phyloP scores from a whole-genome alignment of 2,113 vertebrate genomes.

The Lipophrys pholis region DNA sequence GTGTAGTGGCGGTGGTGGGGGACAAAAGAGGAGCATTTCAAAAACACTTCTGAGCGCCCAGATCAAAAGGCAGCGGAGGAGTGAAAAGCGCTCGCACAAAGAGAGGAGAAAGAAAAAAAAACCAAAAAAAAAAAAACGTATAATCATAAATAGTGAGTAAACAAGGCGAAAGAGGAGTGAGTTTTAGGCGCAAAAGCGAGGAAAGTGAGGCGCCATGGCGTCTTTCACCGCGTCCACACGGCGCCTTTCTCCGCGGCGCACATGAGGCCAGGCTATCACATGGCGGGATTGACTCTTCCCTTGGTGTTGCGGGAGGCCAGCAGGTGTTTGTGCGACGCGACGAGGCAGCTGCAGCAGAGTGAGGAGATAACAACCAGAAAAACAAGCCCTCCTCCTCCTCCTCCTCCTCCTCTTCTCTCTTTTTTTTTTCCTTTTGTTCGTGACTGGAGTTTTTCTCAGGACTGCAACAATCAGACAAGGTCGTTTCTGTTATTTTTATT shows the following conservation, averaged over 20 bases:
- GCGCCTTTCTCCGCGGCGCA: conserved; percentile 33
- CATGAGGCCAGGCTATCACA: conserved; percentile 45
- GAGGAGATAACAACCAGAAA: conserved; percentile 76
- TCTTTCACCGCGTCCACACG: conserved; percentile 60
- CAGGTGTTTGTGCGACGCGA: conserved; percentile 71
- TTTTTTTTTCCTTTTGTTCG: conserved; percentile 27
- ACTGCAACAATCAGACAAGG: conserved; percentile 12
- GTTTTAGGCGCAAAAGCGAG: conserved; percentile 28
- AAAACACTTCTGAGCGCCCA: conserved; percentile 73
- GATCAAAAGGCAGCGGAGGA: conserved; percentile 71
- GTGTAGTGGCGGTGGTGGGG: conserved; percentile 16
- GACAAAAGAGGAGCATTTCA: conserved; percentile 74
- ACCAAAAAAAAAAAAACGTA: conserved; percentile 7
- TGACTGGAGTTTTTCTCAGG: conserved; percentile 33
- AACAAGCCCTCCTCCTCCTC: conserved; percentile 65
- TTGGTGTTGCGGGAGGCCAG: conserved; percentile 60
- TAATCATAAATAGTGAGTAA: conserved; percentile 71
- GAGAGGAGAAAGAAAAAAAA: not conserved
- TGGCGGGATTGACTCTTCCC: conserved; percentile 51
- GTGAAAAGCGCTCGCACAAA: conserved; percentile 32
- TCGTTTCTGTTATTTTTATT: not conserved
- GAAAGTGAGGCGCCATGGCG: conserved; percentile 48
- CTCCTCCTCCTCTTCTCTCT: conserved; percentile 32
- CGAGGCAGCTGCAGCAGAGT: conserved; percentile 74
- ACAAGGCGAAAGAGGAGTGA: conserved; percentile 57